phyloP scores from a whole-genome alignment of 2,888 invertebrate genomes.

The Thera britannica region DNA sequence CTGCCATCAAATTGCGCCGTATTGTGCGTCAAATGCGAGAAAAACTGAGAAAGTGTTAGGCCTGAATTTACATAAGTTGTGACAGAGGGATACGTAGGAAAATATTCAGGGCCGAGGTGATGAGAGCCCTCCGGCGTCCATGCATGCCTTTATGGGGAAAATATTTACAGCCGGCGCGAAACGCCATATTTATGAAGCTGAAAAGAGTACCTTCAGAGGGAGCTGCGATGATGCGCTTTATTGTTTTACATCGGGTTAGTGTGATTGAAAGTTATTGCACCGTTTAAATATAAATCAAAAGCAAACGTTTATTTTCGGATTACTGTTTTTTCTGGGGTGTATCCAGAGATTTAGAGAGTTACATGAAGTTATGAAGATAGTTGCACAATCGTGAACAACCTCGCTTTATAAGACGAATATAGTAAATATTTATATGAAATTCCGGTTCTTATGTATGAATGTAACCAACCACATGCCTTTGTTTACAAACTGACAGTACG shows the following conservation, averaged over 20 bases:
- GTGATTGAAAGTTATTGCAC: conserved; percentile 61
- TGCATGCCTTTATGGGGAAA: conserved; percentile 78
- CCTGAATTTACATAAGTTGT: conserved; percentile 82
- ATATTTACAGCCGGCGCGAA: conserved; percentile 76
- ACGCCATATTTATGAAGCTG: conserved; percentile 74
- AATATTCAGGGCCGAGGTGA: conserved; percentile 82
- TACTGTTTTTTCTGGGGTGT: conserved; percentile 25
- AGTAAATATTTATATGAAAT: conserved; percentile 5
- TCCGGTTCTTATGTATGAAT: neutral
- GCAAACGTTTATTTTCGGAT: conserved; percentile 24
- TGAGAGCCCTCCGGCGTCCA: conserved; percentile 76
- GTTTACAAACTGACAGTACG: conserved; percentile 73
- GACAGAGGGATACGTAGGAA: conserved; percentile 80
- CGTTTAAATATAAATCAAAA: conserved; percentile 33
- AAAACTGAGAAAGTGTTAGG: conserved; percentile 82
- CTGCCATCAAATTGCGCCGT: conserved; percentile 78
- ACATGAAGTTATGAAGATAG: conserved; percentile 1
- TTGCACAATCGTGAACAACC: conserved; percentile 2
- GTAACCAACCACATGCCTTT: conserved; percentile 52
- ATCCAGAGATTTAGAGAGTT: conserved; percentile 13
- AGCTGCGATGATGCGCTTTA: conserved; percentile 61
- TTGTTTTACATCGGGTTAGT: conserved; percentile 63
- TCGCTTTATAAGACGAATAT: neutral
- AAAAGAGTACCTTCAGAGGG: conserved; percentile 61
- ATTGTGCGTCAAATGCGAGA: conserved; percentile 81